Conservation (phyloP, 1,140 invertebrate species). For the Dendrolimus punctatus region DNA sequence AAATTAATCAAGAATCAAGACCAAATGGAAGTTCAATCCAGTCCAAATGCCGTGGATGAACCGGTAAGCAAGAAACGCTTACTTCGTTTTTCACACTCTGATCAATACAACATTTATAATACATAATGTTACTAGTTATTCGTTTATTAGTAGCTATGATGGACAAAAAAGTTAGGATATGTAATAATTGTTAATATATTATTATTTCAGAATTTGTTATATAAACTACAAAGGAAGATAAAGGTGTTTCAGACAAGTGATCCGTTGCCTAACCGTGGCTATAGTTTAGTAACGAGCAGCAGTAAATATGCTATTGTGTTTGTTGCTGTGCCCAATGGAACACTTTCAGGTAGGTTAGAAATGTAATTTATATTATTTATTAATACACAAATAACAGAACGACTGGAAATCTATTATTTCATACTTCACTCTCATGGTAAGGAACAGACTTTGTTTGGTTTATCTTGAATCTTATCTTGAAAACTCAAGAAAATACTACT, state of each 20-base stretch:
- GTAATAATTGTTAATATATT: constrained; percentile 4
- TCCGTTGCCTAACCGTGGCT: constrained; percentile 43
- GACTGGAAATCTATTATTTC: no score
- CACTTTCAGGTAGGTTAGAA: constrained; percentile 37
- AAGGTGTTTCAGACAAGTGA: constrained; percentile 55
- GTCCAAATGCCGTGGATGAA: constrained; percentile 49
- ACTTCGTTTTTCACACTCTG: no score
- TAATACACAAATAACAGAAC: neutral
- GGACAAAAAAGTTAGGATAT: no score
- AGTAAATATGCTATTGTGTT: constrained; percentile 60
- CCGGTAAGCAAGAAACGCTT: constrained; percentile 28
- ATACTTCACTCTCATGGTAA: no score
- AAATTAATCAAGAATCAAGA: neutral
- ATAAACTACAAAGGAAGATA: constrained; percentile 57
- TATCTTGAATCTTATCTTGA: no score
- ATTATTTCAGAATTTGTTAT: constrained; percentile 44
- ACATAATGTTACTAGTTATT: no score
- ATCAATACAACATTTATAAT: no score
- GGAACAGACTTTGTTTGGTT: no score
- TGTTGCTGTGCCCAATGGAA: constrained; percentile 42
- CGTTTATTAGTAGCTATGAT: no score
- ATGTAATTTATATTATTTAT: neutral
- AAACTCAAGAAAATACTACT: no score
- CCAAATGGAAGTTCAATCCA: constrained; percentile 44
- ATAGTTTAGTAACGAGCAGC: constrained; percentile 43